Evolutionary conservation across 2,113 vertebrate species (phyloP).

Genomic region (Alligator mississippiensis): DNA sequence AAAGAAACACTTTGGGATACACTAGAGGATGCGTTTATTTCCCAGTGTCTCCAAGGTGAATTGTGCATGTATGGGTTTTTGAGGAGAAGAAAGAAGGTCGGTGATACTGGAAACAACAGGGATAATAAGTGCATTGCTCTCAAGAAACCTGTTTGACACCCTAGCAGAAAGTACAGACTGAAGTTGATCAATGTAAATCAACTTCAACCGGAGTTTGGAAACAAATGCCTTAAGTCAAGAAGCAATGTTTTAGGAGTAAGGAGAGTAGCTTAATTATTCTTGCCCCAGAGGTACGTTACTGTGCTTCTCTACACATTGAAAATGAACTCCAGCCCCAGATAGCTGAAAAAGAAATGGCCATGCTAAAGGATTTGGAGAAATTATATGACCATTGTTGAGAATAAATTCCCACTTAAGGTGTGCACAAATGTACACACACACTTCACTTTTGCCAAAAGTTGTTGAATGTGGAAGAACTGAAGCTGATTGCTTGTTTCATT

Average conservation of each 20-base stretch:
- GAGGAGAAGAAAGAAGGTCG: constrained; percentile 9
- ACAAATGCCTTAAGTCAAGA: not conserved
- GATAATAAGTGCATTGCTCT: not conserved
- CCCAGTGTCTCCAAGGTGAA: not conserved
- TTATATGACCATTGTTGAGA: not conserved
- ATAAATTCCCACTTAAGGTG: not conserved
- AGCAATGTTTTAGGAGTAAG: not conserved
- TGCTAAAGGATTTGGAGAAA: not conserved
- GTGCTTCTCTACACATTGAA: not conserved
- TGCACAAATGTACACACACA: too few species aligned
- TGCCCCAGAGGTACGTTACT: not conserved
- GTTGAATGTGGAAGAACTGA: not conserved
- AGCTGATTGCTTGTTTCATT: too few species aligned
- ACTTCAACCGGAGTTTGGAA: not conserved
- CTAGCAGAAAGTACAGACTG: not conserved
- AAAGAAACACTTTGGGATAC: too few species aligned
- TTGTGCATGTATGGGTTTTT: not conserved
- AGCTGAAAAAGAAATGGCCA: not conserved
- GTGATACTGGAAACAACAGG: not conserved
- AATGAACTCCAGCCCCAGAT: not conserved
- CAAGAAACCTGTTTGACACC: not conserved
- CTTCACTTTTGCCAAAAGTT: not conserved
- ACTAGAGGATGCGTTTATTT: too few species aligned
- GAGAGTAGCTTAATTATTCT: not conserved
- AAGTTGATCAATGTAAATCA: not conserved